These are phyloP conservation scores for Heliothis peltigera DNA, from an alignment of 2,888 invertebrate genomes.

Conservation along the genomic window DNA sequence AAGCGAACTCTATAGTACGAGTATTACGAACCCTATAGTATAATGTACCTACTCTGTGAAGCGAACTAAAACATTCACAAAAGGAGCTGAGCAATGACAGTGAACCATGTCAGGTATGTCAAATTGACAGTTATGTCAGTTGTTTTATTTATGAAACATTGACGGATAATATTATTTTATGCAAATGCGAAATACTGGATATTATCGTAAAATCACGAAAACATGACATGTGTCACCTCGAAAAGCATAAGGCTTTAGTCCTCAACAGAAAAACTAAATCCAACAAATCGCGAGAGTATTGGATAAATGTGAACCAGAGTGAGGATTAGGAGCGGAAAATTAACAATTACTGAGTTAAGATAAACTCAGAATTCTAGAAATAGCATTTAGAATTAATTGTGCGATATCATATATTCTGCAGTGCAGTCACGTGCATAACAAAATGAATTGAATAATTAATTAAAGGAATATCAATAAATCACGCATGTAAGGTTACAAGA, in stretches of 20 bases:
- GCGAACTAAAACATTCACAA: no score
- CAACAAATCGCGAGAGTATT: no score
- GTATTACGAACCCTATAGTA: no score
- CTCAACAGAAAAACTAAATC: no score
- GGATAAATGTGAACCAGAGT: neutral
- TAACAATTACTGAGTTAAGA: neutral
- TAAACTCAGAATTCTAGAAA: neutral
- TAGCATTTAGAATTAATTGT: constrained; percentile 16
- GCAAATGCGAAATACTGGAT: no score
- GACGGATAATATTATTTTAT: no score
- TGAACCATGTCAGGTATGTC: constrained; percentile 63
- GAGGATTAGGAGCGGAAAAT: neutral
- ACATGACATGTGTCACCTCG: no score
- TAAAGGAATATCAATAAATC: constrained; percentile 52
- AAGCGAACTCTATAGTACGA: constrained; percentile 40
- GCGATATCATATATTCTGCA: constrained; percentile 14
- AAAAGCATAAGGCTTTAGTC: no score
- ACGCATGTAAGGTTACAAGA: constrained; percentile 52
- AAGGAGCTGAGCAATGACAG: constrained; percentile 62
- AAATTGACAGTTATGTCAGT: no score
- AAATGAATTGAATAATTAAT: constrained; percentile 63
- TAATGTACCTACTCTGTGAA: no score
- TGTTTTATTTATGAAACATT: no score
- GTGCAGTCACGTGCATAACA: constrained; percentile 24
- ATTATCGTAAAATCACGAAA: constrained; percentile 24